Evolutionary conservation across 2,113 vertebrate genomes (phyloP), one percentile per base, ranked within the genome.

Genomic region (Spheniscus mendiculus): DNA sequence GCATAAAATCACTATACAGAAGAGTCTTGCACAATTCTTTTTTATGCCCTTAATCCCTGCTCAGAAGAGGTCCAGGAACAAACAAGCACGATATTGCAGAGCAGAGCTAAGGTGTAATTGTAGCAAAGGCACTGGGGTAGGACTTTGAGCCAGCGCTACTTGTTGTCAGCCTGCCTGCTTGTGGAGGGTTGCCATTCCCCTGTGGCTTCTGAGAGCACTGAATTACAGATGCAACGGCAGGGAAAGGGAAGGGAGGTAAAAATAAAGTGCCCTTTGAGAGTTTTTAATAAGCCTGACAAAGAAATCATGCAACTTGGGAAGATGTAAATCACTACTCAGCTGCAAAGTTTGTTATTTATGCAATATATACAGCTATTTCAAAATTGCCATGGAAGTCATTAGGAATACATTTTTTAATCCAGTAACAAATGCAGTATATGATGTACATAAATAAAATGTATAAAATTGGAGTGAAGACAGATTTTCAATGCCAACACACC

Each of bases 261-360:
- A 97, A 88, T 91, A 91, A 97, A 96, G 80, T 72, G 38, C 55
- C 86, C 83, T 96, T 94, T 72, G 90, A 96, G 92, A 94, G 72
- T 56, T 97, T 95, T 87, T 91, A 96, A 86, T 90, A 87, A 91
- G 86, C 84, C 71, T 84, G 82, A 94, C 90, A 90, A 94, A 96
- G 90, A 94, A 96, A 82, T 88, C 83, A 30, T 67, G 81, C 87
- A 86, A 84, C 52, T 91, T 77, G 40, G 66, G 78, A 95, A 95
- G 90, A 93, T 67, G 78, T 82, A 97, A 96, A 96, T 97, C 87
- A 94, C n/a, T 71, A 58, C 56, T 66, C 70, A 71, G 78, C 59
- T 77, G 77, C 53, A 92, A 90, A 87, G 66, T 52, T 90, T 72
- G 61, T 92, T 94, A 97, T 91, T 97, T 93, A 96, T 93, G 67